Percentiles rank a stretch among this genome's conserved stretches.
Evolutionary conservation across 2,113 vertebrate genomes (phyloP).

Genomic region (Synchiropus splendidus): DNA sequence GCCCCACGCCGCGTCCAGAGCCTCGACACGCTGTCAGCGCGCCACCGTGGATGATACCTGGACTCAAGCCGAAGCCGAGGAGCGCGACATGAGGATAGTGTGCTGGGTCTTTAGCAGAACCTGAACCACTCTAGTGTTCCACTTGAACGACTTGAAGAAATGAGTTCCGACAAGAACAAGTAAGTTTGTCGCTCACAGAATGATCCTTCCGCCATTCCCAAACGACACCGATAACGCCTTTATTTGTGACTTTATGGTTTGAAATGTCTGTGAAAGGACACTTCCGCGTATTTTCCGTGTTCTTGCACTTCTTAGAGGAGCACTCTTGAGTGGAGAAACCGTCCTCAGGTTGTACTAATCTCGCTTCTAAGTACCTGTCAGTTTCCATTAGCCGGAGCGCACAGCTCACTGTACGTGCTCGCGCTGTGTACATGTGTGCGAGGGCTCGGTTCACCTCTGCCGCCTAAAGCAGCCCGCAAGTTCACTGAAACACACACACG

Average conservation of each 20-base stretch:
- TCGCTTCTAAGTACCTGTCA: slow-evolving; percentile 51
- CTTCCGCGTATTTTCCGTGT: neutral
- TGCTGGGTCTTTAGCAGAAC: neutral
- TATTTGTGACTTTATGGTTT: too few species aligned
- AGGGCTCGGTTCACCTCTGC: too few species aligned
- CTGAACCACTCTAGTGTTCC: neutral
- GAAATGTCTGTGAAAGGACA: too few species aligned
- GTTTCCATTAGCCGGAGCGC: slow-evolving; percentile 35
- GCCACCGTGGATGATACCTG: slow-evolving; percentile 14
- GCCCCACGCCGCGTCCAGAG: slow-evolving; percentile 35
- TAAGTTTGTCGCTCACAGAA: slow-evolving; percentile 38
- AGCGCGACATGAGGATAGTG: slow-evolving; percentile 11
- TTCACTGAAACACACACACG: too few species aligned
- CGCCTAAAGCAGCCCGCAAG: too few species aligned
- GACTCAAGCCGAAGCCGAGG: neutral
- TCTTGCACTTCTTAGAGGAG: neutral
- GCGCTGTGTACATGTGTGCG: too few species aligned
- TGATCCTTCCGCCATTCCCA: too few species aligned
- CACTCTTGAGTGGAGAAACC: neutral
- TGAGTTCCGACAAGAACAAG: slow-evolving; percentile 67
- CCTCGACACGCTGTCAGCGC: slow-evolving; percentile 10
- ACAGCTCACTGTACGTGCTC: slow-evolving; percentile 2
- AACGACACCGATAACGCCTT: too few species aligned
- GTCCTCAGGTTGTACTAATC: slow-evolving; percentile 37
- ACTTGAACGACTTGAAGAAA: slow-evolving; percentile 11